Evolutionary conservation across 2,888 invertebrate species (phyloP).

Genomic region (Drosophila conformis): DNA sequence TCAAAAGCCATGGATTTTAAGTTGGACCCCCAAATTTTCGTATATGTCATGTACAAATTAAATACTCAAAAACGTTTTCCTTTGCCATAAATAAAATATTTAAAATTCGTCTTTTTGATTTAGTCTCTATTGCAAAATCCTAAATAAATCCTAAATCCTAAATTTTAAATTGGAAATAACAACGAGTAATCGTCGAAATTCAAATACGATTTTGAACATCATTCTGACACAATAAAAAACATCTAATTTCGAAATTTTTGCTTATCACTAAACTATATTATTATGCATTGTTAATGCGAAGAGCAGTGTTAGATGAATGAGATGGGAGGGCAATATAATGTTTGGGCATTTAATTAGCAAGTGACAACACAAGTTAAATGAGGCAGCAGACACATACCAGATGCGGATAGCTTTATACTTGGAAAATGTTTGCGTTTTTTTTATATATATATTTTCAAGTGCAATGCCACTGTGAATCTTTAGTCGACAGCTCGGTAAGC

Average conservation of each 20-base stretch:
- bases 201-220: background rate
- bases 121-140: background rate
- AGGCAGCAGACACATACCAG: background rate
- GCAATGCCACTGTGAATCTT: conserved; percentile 63
- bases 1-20: background rate
- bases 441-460: conserved; percentile 61
- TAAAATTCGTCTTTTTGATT: too few relatives aligned
- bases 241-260: background rate
- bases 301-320: background rate
- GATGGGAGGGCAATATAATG: background rate
- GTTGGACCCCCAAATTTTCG: background rate
- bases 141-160: too few relatives aligned
- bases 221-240: background rate
- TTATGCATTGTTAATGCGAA: background rate
- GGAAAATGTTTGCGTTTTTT: background rate
- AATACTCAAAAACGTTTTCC: background rate
- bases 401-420: background rate
- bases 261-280: background rate
- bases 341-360: conserved; percentile 37
- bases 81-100: background rate
- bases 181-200: background rate
- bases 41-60: background rate
- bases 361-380: background rate
- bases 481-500: conserved; percentile 48
- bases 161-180: background rate